Evolutionary conservation across 2,888 invertebrate species (phyloP).

Genomic region (Epinotia ramella): DNA sequence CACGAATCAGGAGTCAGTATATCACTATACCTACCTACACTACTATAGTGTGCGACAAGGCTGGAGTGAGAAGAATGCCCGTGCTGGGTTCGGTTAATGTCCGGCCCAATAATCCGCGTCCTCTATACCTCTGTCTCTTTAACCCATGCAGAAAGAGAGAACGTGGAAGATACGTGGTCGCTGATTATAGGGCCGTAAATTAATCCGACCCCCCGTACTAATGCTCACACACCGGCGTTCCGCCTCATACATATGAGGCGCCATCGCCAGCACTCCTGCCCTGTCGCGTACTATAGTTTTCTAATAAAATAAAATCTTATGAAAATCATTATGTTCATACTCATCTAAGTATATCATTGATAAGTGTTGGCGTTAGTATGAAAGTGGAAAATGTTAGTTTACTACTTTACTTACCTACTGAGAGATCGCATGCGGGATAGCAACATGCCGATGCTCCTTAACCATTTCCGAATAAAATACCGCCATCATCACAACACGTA

Average conservation of each 20-base stretch:
- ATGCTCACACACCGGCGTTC: neutral
- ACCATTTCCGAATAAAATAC: neutral
- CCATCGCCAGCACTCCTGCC: neutral
- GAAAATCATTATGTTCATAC: neutral
- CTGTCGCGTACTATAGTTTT: neutral
- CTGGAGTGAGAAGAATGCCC: neutral
- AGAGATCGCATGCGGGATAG: slow-evolving; percentile 28
- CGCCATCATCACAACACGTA: neutral
- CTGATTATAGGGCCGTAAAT: too few species aligned
- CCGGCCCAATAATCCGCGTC: too few species aligned
- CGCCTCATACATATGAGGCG: too few species aligned
- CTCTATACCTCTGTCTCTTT: too few species aligned
- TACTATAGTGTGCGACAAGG: neutral
- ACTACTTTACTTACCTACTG: slow-evolving; percentile 33
- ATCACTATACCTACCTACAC: neutral
- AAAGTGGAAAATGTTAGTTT: slow-evolving; percentile 40
- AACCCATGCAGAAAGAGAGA: too few species aligned
- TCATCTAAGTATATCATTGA: neutral
- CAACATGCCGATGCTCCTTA: slow-evolving; percentile 21
- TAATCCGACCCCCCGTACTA: too few species aligned
- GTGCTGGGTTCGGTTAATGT: too few species aligned
- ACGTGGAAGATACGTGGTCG: too few species aligned
- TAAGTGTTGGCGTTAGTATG: slow-evolving; percentile 22
- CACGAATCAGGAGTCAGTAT: slow-evolving; percentile 46
- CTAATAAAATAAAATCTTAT: neutral